These are phyloP conservation scores for Hypsopygia costalis DNA, from an alignment of 2,888 invertebrate species.

Conservation along the genomic window DNA sequence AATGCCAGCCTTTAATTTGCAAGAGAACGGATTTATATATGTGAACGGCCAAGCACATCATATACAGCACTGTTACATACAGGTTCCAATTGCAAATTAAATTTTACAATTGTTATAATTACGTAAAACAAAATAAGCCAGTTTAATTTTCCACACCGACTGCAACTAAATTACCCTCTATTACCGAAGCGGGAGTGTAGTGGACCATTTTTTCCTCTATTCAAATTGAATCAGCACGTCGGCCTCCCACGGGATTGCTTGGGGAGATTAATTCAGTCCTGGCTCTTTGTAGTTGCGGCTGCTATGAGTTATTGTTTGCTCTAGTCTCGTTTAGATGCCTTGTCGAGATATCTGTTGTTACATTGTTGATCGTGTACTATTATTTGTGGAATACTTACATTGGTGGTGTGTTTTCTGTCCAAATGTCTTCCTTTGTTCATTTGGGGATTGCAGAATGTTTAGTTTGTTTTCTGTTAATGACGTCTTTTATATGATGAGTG, in stretches of 20 bases:
- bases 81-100: no score
- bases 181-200: not conserved
- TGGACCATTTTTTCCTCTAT: conserved; percentile 37
- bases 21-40: no score
- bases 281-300: conserved; percentile 11
- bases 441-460: no score
- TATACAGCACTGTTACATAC: no score
- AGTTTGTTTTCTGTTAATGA: no score
- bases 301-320: conserved; percentile 38
- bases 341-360: not conserved
- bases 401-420: not conserved
- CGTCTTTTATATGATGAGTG: no score
- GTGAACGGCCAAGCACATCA: no score
- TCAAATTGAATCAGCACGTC: conserved; percentile 48
- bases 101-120: no score
- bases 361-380: not conserved
- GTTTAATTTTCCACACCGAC: not conserved
- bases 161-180: not conserved
- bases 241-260: conserved; percentile 27
- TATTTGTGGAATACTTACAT: not conserved
- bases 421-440: not conserved
- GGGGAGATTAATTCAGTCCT: not conserved
- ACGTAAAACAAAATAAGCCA: no score
- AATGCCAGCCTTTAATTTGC: no score
- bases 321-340: conserved; percentile 4